phyloP scores from a whole-genome alignment of 2,113 vertebrate genomes.

The Variabilichromis moorii region DNA sequence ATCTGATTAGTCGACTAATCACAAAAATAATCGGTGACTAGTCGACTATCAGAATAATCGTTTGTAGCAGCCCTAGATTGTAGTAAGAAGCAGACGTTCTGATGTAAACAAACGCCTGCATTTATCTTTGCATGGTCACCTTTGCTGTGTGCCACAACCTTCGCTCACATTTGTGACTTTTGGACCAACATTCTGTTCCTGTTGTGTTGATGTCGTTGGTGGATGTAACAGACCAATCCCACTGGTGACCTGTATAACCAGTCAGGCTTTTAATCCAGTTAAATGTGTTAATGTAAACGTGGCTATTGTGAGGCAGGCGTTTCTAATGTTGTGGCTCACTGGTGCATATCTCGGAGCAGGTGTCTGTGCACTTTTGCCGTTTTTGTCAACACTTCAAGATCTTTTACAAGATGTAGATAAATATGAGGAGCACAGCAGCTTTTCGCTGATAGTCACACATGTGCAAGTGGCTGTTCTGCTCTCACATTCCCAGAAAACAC shows the following conservation, averaged over 20 bases:
- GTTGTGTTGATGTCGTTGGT: background rate
- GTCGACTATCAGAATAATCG: accelerated
- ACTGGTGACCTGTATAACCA: background rate
- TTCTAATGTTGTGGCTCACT: background rate
- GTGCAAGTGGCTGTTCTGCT: too few relatives aligned
- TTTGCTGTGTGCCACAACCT: background rate
- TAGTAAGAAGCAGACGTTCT: background rate
- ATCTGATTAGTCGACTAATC: background rate
- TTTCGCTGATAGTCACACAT: background rate
- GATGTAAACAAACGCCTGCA: background rate
- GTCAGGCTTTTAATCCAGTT: background rate
- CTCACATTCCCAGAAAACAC: background rate
- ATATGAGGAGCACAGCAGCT: background rate
- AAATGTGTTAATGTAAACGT: background rate
- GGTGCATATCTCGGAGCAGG: background rate
- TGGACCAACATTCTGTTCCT: background rate
- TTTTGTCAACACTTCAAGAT: background rate
- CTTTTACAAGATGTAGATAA: background rate
- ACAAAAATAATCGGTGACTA: too few relatives aligned
- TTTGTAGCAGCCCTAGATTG: background rate
- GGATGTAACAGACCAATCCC: background rate
- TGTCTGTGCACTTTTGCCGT: background rate
- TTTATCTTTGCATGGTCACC: background rate
- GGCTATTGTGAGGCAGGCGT: background rate
- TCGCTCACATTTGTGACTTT: background rate